Evolutionary conservation across 2,113 vertebrate genomes (phyloP).

Genomic region (Setophaga petechia): DNA sequence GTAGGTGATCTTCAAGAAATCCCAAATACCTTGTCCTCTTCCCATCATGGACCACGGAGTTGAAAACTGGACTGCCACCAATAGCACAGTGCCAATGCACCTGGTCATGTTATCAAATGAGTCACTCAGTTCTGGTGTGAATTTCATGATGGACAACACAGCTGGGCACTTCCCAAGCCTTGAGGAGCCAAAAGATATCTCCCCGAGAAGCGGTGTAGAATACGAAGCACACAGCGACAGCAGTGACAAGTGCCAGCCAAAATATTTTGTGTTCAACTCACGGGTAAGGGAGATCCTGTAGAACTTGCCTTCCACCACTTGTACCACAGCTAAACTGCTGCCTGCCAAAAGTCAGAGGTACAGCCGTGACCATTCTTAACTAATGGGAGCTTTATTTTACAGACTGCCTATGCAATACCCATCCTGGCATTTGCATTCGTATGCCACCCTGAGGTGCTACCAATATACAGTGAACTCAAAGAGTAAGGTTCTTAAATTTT

Average conservation of each 20-base stretch:
- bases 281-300: slow-evolving; percentile 77
- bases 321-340: background rate
- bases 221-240: slow-evolving; percentile 74
- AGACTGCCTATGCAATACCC: slow-evolving; percentile 97
- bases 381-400: slow-evolving; percentile 69
- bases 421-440: slow-evolving; percentile 98
- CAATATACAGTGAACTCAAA: slow-evolving; percentile 99
- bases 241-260: slow-evolving; percentile 87
- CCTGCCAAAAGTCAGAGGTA: background rate
- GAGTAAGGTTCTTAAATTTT: slow-evolving; percentile 81
- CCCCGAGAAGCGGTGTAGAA: slow-evolving; percentile 69
- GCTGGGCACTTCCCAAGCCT: slow-evolving; percentile 62
- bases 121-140: slow-evolving; percentile 66
- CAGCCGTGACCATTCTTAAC: background rate
- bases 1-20: slow-evolving; percentile 96
- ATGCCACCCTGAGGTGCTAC: slow-evolving; percentile 96
- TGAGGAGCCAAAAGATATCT: slow-evolving; percentile 56
- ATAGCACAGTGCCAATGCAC: slow-evolving; percentile 73
- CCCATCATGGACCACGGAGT: slow-evolving; percentile 74
- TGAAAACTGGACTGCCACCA: slow-evolving; percentile 80
- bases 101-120: slow-evolving; percentile 70
- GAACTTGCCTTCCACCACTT: background rate
- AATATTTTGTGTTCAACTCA: slow-evolving; percentile 95
- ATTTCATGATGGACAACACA: slow-evolving; percentile 83
- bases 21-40: slow-evolving; percentile 91